Evolutionary conservation across 2,113 vertebrate species (phyloP).

Genomic region (Seriola rivoliana): DNA sequence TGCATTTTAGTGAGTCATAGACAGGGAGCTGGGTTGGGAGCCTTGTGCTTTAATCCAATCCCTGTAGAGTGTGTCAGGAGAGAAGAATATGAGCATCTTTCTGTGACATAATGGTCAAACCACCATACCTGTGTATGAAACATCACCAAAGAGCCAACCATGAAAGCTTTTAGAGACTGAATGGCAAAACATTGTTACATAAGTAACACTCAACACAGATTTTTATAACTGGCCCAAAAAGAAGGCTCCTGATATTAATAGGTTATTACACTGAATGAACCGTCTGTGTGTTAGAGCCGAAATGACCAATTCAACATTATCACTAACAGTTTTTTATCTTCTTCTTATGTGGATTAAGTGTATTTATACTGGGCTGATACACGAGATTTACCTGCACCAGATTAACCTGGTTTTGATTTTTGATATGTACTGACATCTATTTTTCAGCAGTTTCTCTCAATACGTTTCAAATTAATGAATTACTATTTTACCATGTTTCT

Average conservation of each 20-base stretch:
- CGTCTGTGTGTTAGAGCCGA: background rate
- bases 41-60: conserved; percentile 58
- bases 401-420: background rate
- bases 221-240: conserved; percentile 2
- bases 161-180: conserved; percentile 7
- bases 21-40: conserved; percentile 49
- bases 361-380: background rate
- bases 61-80: conserved; percentile 65
- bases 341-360: background rate
- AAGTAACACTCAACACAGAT: background rate
- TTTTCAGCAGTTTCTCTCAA: background rate
- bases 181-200: background rate
- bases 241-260: background rate
- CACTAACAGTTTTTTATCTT: background rate
- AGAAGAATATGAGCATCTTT: conserved; percentile 55
- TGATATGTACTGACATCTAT: background rate
- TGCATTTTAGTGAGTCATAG: conserved; percentile 70
- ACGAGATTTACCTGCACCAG: background rate
- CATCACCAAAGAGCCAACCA: background rate
- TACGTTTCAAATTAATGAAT: background rate
- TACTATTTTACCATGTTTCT: background rate
- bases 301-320: background rate
- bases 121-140: conserved; percentile 25
- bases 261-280: background rate
- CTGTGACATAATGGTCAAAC: conserved; percentile 29